phyloP scores from a whole-genome alignment of 2,888 invertebrate species.

The Oscheius sp. region DNA sequence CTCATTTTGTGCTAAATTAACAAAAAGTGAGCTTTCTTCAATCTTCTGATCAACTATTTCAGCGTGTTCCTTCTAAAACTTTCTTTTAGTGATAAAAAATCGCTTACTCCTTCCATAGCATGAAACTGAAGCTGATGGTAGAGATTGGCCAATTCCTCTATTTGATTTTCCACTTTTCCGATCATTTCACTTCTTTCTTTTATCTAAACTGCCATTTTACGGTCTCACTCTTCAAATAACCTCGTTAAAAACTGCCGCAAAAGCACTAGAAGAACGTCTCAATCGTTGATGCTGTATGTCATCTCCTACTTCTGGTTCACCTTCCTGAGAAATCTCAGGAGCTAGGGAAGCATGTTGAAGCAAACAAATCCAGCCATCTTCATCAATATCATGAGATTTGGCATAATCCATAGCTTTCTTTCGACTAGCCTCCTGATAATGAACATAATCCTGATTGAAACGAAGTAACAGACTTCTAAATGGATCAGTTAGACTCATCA shows the following conservation, averaged over 20 bases:
- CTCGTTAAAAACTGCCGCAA: not conserved
- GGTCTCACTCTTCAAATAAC: not conserved
- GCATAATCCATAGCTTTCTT: not conserved
- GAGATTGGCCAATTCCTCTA: slow-evolving; percentile 1
- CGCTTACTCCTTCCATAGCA: not conserved
- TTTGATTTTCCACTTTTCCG: not conserved
- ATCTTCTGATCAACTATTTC: not conserved
- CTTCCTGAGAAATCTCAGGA: not conserved
- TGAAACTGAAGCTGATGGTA: slow-evolving; percentile 1
- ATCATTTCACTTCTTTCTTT: not conserved
- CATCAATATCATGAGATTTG: not conserved
- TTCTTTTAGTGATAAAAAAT: not conserved
- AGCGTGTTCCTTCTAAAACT: not conserved
- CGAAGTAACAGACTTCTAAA: not conserved
- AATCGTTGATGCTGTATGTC: not conserved
- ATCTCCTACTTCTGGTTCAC: not conserved
- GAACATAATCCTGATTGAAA: not conserved
- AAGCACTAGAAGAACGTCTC: not conserved
- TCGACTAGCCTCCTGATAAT: not conserved
- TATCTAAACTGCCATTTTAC: not conserved
- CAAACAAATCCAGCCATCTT: not conserved
- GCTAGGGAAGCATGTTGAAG: not conserved
- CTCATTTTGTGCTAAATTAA: too few relatives aligned
- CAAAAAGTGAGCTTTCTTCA: too few relatives aligned
- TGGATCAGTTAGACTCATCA: not conserved